Percentiles rank a stretch among this genome's conserved stretches.
Conservation (phyloP, 2,888 invertebrate genomes). For the Diachrysia chrysitis region DNA sequence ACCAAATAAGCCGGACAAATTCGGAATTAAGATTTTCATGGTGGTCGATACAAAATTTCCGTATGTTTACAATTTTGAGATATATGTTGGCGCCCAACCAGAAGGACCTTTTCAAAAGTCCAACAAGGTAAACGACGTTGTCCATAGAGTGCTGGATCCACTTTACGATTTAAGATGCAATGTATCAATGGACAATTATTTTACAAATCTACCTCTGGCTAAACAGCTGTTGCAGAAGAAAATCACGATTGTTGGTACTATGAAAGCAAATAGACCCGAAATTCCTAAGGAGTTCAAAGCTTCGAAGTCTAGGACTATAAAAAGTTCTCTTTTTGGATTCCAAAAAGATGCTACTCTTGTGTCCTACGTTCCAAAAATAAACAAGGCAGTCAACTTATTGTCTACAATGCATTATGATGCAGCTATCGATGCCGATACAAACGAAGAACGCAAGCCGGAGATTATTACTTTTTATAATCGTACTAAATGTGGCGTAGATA, state of each 20-base stretch:
- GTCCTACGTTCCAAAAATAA: constrained; percentile 23
- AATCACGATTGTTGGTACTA: constrained; percentile 17
- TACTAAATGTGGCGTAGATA: constrained; percentile 22
- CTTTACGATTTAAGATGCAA: constrained; percentile 6
- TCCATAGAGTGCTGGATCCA: constrained; percentile 10
- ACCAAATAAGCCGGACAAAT: constrained; percentile 4
- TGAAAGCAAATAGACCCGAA: constrained; percentile 16
- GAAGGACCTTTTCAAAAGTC: constrained; percentile 14
- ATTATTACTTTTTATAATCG: constrained; percentile 23
- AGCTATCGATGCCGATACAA: constrained; percentile 7
- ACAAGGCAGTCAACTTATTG: constrained; percentile 8
- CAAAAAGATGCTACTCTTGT: constrained; percentile 16
- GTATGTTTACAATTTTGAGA: constrained; percentile 8
- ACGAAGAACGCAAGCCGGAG: constrained; percentile 12
- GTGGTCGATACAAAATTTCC: constrained; percentile 7
- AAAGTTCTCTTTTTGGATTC: constrained; percentile 10
- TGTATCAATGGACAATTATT: constrained; percentile 23
- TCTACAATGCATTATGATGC: constrained; percentile 15
- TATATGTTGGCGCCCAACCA: constrained; percentile 23
- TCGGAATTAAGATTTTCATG: constrained; percentile 3
- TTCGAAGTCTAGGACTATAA: constrained; percentile 11
- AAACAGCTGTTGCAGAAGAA: constrained; percentile 17
- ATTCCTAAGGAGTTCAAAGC: constrained; percentile 9
- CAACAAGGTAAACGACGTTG: constrained; percentile 22
- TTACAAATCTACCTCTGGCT: constrained; percentile 20